Base-by-base conservation (phyloP, 2,797 vertebrate species). In the Siniperca obscura region DNA sequence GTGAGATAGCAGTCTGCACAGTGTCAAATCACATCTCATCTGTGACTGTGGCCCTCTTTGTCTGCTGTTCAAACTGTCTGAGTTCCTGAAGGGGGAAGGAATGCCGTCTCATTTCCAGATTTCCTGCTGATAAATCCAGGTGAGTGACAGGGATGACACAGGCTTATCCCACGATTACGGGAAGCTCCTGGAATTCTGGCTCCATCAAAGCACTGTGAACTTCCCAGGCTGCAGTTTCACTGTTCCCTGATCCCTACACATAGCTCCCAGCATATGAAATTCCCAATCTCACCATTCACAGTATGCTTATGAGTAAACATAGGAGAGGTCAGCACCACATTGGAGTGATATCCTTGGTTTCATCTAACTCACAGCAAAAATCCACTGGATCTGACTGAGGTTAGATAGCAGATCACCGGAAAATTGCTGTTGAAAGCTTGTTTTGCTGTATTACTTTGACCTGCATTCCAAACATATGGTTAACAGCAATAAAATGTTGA, bases 111-210 rank as follows among this genome's bases (percentile, higher is more conserved):
- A 90, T 92, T 93, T 86, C 70, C 78, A 96, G 94, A 96, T 97
- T 93, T 96, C 93, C 93, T 94, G 90, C 87, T 91, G 94, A 96
- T 96, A 94, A 90, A 68, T 50, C 90, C 94, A 96, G 94, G 94
- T 96, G 95, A 96, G 92, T 94, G 95, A 96, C 93, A 91, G 94
- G 94, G 94, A 94, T 80, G 92, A 95, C 91, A 93, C 84, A 83
- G 89, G 79, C 76, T 92, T 86, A 93, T 93, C 92, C 94, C 84
- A 8, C 85, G 83, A 94, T 90, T 95, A 93, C 70, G 80, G 93
- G 93, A 95, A 94, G 90, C 86, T 85, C 87, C 92, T 68, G 92
- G 81, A 91, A 90, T 94, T 94, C 91, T 90, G 80, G 73, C 83
- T 90, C 83, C 92, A 90, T 92, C 91, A 93, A 93, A 93, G 89